phyloP scores from a whole-genome alignment of 1,140 invertebrate genomes.

The Zaprionus inermis region DNA sequence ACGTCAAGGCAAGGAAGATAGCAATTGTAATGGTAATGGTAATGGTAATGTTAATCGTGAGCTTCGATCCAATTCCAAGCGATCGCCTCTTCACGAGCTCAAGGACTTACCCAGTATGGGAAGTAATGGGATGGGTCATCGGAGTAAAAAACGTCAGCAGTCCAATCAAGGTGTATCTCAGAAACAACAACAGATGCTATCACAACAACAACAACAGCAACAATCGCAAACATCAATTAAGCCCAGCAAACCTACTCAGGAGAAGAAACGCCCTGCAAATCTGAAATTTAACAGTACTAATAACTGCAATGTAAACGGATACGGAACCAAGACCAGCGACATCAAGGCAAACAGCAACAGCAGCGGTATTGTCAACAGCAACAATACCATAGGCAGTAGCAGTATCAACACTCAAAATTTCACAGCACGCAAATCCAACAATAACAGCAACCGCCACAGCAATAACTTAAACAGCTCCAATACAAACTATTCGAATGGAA shows the following conservation, averaged over 20 bases:
- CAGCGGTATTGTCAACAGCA: conserved; percentile 33
- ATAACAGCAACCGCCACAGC: conserved; percentile 3
- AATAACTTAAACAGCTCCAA: conserved; percentile 34
- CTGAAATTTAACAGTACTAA: conserved; percentile 31
- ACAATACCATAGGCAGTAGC: conserved; percentile 26
- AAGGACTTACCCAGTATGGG: conserved; percentile 50
- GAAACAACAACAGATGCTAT: conserved; percentile 45
- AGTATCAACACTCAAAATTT: conserved; percentile 36
- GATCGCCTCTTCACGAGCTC: conserved; percentile 70
- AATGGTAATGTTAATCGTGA: conserved; percentile 32
- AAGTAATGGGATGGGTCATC: conserved; percentile 44
- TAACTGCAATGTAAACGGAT: conserved; percentile 29
- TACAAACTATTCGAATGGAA: conserved; percentile 55
- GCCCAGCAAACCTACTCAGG: conserved; percentile 36
- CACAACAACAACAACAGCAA: conserved; percentile 10
- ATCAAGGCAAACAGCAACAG: conserved; percentile 29
- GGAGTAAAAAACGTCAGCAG: conserved; percentile 63
- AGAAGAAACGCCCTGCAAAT: conserved; percentile 57
- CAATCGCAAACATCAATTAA: conserved; percentile 30
- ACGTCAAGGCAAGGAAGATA: conserved; percentile 62
- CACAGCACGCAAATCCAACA: conserved; percentile 47
- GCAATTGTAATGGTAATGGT: conserved; percentile 16
- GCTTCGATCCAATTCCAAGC: conserved; percentile 55
- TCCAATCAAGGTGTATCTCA: conserved; percentile 33
- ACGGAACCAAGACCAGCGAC: conserved; percentile 20